Evolutionary conservation across 2,113 vertebrate species (phyloP), one percentile per base, ranked within the genome.

Genomic region (Columba livia): DNA sequence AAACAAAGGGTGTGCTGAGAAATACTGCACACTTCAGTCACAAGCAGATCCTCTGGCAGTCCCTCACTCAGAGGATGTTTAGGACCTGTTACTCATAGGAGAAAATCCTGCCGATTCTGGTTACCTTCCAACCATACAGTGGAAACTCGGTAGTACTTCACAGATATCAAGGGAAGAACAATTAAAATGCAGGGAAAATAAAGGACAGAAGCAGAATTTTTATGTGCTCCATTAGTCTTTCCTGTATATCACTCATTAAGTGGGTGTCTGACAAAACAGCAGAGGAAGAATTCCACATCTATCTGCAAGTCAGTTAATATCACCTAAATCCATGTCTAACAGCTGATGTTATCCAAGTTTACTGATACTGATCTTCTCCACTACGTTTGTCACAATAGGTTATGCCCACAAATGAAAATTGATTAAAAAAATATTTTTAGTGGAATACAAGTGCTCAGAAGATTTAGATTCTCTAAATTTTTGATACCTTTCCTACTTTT

Each of bases 141-240:
- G 4, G 19, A 32, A 82, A 66, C 17, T 62, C 42, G 42, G 19
- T 26, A 72, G 15, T 42, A 71, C 7, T 79, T 38, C 50, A 28
- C 26, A 67, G 40, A 20, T 61, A 86, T 15, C 32, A 14, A 71
- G 6, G 21, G 51, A 50, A 79, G 47, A 79, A 91, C 42, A 69
- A 81, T 4, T 12, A 85, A 91, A 81, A 48, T 9, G 7, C 4
- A 50, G 42, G 23, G 11, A 57, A 81, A 71, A 21, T n/a, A 77
- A 91, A 85, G 65, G 51, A 79, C 21, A 75, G 36, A 79, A 80
- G 29, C 25, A 79, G 20, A 79, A 73, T 57, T 87, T 61, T 66
- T n/a, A 42, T 16, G 16, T 36, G 24, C 21, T 64, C 31, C 8
- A 16, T 66, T 51, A 79, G 74, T 38, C 26, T 44, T 73, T 73